Evolutionary conservation across 2,113 vertebrate species (phyloP).

Genomic region (Syngnathus scovelli): DNA sequence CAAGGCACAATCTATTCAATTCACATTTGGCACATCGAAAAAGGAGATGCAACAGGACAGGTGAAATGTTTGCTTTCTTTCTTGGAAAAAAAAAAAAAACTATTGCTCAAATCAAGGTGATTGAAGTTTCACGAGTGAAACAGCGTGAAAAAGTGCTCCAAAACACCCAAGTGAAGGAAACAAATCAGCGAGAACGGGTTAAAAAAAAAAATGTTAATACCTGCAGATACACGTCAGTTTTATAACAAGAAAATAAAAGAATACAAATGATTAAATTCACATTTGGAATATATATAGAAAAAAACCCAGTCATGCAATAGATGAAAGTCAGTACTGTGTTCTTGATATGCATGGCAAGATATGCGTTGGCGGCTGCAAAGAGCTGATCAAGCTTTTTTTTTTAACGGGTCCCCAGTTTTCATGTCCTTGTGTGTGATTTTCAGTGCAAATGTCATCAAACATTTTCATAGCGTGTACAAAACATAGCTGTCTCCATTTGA

Average conservation of each 20-base stretch:
- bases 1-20: background rate
- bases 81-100: too few relatives aligned
- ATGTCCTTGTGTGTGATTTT: background rate
- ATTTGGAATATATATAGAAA: background rate
- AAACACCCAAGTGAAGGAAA: background rate
- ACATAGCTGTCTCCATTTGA: background rate
- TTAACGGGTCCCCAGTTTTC: constrained; percentile 13
- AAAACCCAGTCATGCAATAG: background rate
- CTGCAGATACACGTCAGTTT: background rate
- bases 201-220: too few relatives aligned
- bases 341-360: background rate
- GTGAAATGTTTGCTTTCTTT: too few relatives aligned
- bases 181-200: background rate
- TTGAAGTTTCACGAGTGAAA: too few relatives aligned
- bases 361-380: background rate
- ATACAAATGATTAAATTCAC: background rate
- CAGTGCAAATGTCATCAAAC: constrained; percentile 1
- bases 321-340: background rate
- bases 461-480: background rate
- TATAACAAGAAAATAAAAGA: background rate
- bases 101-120: too few relatives aligned
- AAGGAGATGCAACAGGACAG: background rate
- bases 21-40: background rate
- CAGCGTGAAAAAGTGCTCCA: too few relatives aligned
- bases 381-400: background rate